Conservation (phyloP, 2,888 invertebrate genomes). For the Drosophila peninsularis region DNA sequence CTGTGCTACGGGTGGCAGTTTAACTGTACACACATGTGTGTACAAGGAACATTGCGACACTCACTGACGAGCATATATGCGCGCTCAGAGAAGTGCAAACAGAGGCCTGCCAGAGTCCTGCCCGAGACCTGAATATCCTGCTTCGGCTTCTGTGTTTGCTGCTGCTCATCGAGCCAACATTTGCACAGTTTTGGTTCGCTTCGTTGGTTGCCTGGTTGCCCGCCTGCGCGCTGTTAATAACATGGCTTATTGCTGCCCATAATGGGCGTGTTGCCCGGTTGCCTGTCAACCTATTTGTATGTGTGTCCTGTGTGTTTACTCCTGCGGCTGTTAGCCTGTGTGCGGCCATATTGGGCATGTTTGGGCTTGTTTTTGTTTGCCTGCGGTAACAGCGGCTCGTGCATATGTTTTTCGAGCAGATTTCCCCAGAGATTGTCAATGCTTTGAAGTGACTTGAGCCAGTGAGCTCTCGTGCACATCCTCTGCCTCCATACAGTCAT, state of each 20-base stretch:
- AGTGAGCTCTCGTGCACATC: constrained; percentile 9
- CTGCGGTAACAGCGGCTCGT: constrained; percentile 37
- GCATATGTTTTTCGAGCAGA: constrained; percentile 67
- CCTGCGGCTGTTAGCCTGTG: constrained; percentile 66
- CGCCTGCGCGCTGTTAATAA: constrained; percentile 63
- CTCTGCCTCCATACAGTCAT: not conserved
- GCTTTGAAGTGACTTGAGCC: constrained; percentile 56
- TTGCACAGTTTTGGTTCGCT: constrained; percentile 70
- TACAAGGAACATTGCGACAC: constrained; percentile 12
- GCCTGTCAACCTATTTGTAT: constrained; percentile 47
- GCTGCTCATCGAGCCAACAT: constrained; percentile 61
- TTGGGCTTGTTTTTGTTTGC: constrained; percentile 66
- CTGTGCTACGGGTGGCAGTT: constrained; percentile 54
- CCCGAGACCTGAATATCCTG: constrained; percentile 20
- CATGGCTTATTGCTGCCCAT: constrained; percentile 76
- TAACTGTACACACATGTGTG: constrained; percentile 27
- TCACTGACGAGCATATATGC: constrained; percentile 16
- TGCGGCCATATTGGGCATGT: constrained; percentile 47
- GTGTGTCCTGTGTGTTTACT: constrained; percentile 54
- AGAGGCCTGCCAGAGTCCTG: constrained; percentile 26
- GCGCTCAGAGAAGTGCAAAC: constrained; percentile 29
- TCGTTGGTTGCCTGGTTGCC: constrained; percentile 36
- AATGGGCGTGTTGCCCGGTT: constrained; percentile 57
- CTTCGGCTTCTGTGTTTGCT: not conserved
- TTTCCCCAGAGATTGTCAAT: constrained; percentile 68